These are phyloP conservation scores for Silurus lanzhouensis DNA, from an alignment of 2,797 vertebrate genomes.

Conservation along the genomic window DNA sequence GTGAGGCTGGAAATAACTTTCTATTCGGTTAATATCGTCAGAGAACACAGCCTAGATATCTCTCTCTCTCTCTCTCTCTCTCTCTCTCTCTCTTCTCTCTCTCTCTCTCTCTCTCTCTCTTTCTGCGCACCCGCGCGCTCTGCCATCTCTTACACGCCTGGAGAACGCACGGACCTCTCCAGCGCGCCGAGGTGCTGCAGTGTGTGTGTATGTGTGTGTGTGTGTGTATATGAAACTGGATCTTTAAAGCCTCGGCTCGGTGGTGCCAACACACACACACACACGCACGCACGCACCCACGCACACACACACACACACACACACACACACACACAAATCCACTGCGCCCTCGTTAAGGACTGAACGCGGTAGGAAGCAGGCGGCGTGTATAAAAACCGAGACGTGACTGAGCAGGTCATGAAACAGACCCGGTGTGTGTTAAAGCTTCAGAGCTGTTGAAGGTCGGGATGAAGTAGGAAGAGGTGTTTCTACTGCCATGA, in stretches of 20 bases:
- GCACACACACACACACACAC: constrained; percentile 33
- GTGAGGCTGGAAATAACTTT: constrained; percentile 31
- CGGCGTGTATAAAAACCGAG: not conserved
- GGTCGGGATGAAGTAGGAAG: no score
- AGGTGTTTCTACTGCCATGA: not conserved
- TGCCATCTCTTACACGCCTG: constrained; percentile 44
- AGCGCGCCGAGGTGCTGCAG: constrained; percentile 44
- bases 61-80: not conserved
- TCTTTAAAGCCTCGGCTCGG: constrained; percentile 51
- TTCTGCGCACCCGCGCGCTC: not conserved
- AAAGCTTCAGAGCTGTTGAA: not conserved
- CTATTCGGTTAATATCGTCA: not conserved
- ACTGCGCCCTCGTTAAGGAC: not conserved
- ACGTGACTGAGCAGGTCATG: constrained; percentile 49
- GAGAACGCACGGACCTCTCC: constrained; percentile 33
- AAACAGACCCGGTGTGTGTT: not conserved
- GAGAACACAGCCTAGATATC: constrained; percentile 35
- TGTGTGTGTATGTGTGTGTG: constrained; percentile 35
- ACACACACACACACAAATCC: constrained; percentile 43
- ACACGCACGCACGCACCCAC: constrained; percentile 39
- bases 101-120: no score
- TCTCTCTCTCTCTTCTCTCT: no score
- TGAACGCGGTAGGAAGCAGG: not conserved
- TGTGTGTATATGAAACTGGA: constrained; percentile 52
- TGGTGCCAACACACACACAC: constrained; percentile 21